These are phyloP conservation scores for Cyprinodon variegatus DNA, from an alignment of 2,113 vertebrate species.

Conservation along the genomic window DNA sequence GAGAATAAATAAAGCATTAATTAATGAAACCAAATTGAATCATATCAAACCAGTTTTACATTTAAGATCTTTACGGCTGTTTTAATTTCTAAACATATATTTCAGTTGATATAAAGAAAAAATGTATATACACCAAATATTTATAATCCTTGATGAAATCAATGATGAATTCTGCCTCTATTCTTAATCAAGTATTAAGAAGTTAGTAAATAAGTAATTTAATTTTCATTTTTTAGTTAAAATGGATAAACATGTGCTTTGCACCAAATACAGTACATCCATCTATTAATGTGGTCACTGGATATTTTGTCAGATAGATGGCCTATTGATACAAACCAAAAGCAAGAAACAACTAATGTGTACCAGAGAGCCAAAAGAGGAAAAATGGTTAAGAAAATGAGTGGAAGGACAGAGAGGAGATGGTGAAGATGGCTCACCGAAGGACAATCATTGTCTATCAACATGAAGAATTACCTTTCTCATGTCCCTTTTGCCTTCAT, in stretches of 20 bases:
- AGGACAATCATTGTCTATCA: constrained; percentile 80
- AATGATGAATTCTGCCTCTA: too few species aligned
- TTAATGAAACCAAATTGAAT: background rate
- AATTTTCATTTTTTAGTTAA: background rate
- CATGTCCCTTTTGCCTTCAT: constrained; percentile 43
- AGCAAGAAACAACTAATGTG: constrained; percentile 21
- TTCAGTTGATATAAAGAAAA: background rate
- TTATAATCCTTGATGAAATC: background rate
- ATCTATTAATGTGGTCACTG: background rate
- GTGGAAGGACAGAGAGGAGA: constrained; percentile 52
- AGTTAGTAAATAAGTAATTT: too few species aligned
- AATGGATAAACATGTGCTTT: background rate
- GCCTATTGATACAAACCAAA: constrained; percentile 51
- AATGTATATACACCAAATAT: background rate
- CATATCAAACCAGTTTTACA: background rate
- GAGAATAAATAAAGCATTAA: background rate
- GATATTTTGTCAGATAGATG: constrained; percentile 14
- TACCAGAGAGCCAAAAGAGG: constrained; percentile 27
- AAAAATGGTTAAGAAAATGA: constrained; percentile 30
- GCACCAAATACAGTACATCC: background rate
- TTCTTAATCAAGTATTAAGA: too few species aligned
- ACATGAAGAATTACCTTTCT: constrained; percentile 74
- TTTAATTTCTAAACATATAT: background rate
- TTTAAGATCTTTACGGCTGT: background rate
- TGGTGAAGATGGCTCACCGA: constrained; percentile 55